Evolutionary conservation across 1,140 invertebrate genomes (phyloP).

Genomic region (Drosophila neocordata): DNA sequence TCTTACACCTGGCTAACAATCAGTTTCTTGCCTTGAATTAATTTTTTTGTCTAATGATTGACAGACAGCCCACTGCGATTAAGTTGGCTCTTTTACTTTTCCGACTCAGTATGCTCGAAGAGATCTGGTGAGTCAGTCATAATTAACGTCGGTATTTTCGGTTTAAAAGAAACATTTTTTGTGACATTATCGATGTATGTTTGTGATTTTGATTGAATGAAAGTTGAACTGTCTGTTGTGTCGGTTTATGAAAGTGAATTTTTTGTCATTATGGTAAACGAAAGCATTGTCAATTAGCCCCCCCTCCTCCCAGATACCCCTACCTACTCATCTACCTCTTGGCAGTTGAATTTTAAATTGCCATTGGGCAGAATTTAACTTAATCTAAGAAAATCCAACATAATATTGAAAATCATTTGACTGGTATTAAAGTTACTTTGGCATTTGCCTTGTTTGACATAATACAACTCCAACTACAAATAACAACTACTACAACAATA

Average conservation of each 20-base stretch:
- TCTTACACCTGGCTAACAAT: not conserved
- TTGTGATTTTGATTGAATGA: conserved; percentile 55
- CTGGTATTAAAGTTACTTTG: conserved; percentile 17
- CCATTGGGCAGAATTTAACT: conserved; percentile 10
- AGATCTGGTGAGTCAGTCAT: conserved; percentile 46
- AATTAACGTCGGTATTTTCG: conserved; percentile 59
- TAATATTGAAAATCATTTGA: conserved; percentile 45
- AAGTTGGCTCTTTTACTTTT: conserved; percentile 30
- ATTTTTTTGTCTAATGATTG: conserved; percentile 35
- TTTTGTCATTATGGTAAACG: conserved; percentile 47
- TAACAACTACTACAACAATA: conserved; percentile 17
- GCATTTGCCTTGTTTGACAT: conserved; percentile 54
- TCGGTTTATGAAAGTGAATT: conserved; percentile 54
- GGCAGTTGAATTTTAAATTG: conserved; percentile 27
- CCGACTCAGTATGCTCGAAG: conserved; percentile 35
- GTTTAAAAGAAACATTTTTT: conserved; percentile 29
- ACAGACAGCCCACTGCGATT: conserved; percentile 49
- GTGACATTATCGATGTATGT: conserved; percentile 58
- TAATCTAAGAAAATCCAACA: not conserved
- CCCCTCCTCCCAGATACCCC: not conserved
- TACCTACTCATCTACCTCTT: not conserved
- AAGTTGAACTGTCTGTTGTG: conserved; percentile 45
- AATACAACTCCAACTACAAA: conserved; percentile 9
- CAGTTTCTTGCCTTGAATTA: conserved; percentile 38
- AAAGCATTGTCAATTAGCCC: conserved; percentile 26